phyloP scores from a whole-genome alignment of 1,140 invertebrate genomes.

The Magallana angulata region DNA sequence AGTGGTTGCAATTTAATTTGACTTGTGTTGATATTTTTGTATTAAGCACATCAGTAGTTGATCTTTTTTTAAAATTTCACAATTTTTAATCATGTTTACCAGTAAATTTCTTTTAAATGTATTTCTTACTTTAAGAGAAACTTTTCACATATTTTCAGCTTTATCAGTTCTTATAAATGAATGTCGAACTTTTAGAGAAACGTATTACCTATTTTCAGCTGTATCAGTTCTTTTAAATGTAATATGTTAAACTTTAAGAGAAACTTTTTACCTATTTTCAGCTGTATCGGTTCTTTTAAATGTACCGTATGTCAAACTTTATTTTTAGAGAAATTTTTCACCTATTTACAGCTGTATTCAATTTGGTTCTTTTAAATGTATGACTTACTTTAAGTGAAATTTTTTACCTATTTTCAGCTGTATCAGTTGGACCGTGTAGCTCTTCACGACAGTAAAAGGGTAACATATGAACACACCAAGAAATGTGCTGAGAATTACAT shows the following conservation, averaged over 20 bases:
- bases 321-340: too few relatives aligned
- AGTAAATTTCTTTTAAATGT: background rate
- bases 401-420: constrained; percentile 64
- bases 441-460: constrained; percentile 82
- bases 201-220: too few relatives aligned
- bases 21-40: too few relatives aligned
- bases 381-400: too few relatives aligned
- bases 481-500: constrained; percentile 82
- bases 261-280: too few relatives aligned
- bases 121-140: background rate
- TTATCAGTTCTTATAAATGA: background rate
- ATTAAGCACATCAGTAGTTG: too few relatives aligned
- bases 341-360: too few relatives aligned
- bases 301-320: background rate
- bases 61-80: too few relatives aligned
- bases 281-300: background rate
- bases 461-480: constrained; percentile 80
- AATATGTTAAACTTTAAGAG: background rate
- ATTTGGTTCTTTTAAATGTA: too few relatives aligned
- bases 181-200: background rate
- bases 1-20: too few relatives aligned
- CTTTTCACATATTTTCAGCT: too few relatives aligned
- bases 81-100: background rate
- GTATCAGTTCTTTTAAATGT: background rate
- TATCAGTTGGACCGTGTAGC: constrained; percentile 81